Conservation (phyloP, 2,113 vertebrate genomes). For the Megaceryle torquata region DNA sequence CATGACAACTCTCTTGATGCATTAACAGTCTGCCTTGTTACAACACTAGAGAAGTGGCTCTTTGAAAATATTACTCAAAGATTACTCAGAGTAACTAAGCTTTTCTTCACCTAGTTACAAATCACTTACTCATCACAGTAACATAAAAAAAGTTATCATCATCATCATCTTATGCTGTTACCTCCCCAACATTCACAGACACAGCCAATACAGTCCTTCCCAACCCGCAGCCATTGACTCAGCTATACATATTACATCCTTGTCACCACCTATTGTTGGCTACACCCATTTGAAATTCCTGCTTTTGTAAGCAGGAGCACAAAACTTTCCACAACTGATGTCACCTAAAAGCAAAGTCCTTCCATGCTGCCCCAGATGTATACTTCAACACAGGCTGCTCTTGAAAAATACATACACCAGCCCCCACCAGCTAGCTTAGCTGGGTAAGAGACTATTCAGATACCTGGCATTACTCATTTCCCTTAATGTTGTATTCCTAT, state of each 20-base stretch:
- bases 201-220: not conserved
- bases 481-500: not conserved
- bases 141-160: not conserved
- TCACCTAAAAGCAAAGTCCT: not conserved
- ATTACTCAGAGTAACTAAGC: not conserved
- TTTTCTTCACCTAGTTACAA: slow-evolving; percentile 19
- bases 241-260: not conserved
- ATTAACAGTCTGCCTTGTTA: not conserved
- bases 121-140: not conserved
- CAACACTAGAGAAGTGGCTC: not conserved
- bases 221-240: slow-evolving; percentile 7
- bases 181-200: not conserved
- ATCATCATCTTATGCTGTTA: slow-evolving; percentile 7
- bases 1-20: not conserved
- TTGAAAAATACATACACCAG: not conserved
- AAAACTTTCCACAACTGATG: not conserved
- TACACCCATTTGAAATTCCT: not conserved
- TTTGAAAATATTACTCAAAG: not conserved
- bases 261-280: not conserved
- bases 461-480: not conserved
- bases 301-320: not conserved
- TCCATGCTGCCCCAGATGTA: not conserved
- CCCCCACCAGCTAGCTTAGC: not conserved
- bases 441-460: not conserved
- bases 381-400: not conserved